Evolutionary conservation across 1,140 invertebrate genomes (phyloP), one percentile per base, ranked within the genome.

Genomic region (Leptopilina clavipes): DNA sequence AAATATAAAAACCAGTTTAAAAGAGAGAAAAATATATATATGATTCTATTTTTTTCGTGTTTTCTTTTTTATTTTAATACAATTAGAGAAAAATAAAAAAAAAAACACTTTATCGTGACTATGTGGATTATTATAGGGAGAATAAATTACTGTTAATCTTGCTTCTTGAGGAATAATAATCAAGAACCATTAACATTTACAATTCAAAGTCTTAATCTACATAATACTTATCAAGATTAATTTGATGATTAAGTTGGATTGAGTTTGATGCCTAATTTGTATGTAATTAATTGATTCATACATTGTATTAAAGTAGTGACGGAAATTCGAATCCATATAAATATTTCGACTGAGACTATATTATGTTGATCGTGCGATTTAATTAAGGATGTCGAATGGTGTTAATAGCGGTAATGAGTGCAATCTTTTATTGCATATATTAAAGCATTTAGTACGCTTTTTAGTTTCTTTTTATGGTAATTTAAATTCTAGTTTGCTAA

Each of bases 321-420:
- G 59, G 59, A 65, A 65, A 65, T 65, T 65, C 59, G 11, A 65
- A 31, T 31, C 5, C 25, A 31, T 31, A 31, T 31, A 31, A 31
- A 31, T 31, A 31, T 31, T 31, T 31, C 25, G 25, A 31, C 25
- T 31, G 25, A n/a, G n/a, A 31, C 25, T 31, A 31, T 2, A 2
- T 2, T 31, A 31, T 31, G 25, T 31, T 5, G 25, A 31, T 31
- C 25, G 25, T 31, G 25, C 25, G 25, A 31, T 31, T 31, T 31
- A 5, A 31, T 31, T 31, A 82, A 79, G 77, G 56, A 54, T 17
- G 70, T 76, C 70, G 79, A 43, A 83, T 81, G 79, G 76, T 83
- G 78, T 81, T 81, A 22, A 76, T n/a, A n/a, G n/a, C n/a, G 78
- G 75, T 73, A 75, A 54, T 80, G 79, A 79, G 74, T 44, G 70